Evolutionary conservation across 2,797 vertebrate species (phyloP).

Genomic region (Sebastes miniatus): DNA sequence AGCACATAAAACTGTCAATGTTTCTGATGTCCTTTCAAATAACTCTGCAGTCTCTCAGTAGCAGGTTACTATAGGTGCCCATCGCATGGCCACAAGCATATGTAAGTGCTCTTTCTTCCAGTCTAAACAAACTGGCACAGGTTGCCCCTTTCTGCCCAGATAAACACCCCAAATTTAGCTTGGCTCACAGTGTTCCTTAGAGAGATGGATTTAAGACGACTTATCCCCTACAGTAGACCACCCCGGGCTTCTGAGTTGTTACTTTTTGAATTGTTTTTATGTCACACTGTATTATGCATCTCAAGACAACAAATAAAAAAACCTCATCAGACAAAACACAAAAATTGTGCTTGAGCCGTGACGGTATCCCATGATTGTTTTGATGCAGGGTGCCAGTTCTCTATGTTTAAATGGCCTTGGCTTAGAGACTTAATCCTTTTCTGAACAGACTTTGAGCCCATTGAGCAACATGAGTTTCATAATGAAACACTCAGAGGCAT

Average conservation of each 20-base stretch:
- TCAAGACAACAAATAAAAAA: background rate
- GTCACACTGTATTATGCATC: constrained; percentile 15
- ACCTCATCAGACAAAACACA: background rate
- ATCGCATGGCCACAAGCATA: constrained; percentile 32
- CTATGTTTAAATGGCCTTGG: constrained; percentile 54
- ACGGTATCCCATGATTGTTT: constrained; percentile 20
- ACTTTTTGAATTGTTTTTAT: constrained; percentile 14
- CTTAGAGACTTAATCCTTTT: constrained; percentile 66
- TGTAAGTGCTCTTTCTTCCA: constrained; percentile 11
- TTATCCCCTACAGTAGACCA: constrained; percentile 17
- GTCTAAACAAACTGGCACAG: constrained; percentile 23
- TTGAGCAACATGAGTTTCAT: constrained; percentile 77
- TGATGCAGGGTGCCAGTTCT: constrained; percentile 11
- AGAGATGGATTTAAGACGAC: constrained; percentile 30
- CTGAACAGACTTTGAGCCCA: constrained; percentile 68
- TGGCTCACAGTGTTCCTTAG: constrained; percentile 19
- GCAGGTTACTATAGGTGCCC: constrained; percentile 33
- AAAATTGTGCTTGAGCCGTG: background rate
- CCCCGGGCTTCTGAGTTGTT: background rate
- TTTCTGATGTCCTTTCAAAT: constrained; percentile 7
- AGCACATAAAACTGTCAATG: background rate
- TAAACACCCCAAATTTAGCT: constrained; percentile 57
- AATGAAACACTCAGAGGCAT: constrained; percentile 62
- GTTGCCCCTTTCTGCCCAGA: constrained; percentile 38
- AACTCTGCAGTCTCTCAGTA: background rate